phyloP scores from a whole-genome alignment of 2,113 vertebrate genomes.

The Mesembrinibis cayennensis region DNA sequence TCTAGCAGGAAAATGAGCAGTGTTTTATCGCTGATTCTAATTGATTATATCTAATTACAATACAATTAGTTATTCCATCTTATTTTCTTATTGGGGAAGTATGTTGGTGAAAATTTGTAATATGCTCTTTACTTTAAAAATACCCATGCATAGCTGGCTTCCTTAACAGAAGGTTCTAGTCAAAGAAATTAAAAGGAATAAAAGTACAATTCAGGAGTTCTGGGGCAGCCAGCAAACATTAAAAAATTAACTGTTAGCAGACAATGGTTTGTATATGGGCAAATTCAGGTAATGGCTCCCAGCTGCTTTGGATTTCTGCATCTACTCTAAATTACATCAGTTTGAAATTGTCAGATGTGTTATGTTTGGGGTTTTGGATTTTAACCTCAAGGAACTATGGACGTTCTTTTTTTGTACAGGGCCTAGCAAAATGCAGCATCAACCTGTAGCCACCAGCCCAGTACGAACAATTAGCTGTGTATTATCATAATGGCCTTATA shows the following conservation, averaged over 20 bases:
- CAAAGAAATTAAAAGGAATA: not conserved
- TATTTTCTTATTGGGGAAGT: not conserved
- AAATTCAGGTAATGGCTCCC: not conserved
- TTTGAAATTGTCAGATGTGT: not conserved
- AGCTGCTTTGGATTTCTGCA: not conserved
- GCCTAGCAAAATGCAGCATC: not conserved
- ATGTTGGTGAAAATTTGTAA: not conserved
- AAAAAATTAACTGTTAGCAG: not conserved
- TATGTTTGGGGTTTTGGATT: not conserved
- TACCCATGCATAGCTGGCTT: not conserved
- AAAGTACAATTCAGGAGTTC: not conserved
- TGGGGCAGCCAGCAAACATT: not conserved
- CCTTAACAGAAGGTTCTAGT: not conserved
- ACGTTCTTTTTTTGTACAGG: not conserved
- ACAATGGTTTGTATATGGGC: not conserved
- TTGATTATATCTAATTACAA: constrained; percentile 11
- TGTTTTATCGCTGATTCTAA: constrained; percentile 15
- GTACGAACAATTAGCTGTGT: not conserved
- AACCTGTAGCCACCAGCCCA: not conserved
- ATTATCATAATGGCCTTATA: fast-evolving
- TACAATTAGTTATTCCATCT: not conserved
- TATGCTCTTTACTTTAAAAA: not conserved
- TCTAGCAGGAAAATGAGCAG: not conserved
- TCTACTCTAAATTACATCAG: not conserved
- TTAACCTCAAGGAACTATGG: not conserved